Evolutionary conservation across 2,888 invertebrate species (phyloP).

Genomic region (Lucinisca nassula): DNA sequence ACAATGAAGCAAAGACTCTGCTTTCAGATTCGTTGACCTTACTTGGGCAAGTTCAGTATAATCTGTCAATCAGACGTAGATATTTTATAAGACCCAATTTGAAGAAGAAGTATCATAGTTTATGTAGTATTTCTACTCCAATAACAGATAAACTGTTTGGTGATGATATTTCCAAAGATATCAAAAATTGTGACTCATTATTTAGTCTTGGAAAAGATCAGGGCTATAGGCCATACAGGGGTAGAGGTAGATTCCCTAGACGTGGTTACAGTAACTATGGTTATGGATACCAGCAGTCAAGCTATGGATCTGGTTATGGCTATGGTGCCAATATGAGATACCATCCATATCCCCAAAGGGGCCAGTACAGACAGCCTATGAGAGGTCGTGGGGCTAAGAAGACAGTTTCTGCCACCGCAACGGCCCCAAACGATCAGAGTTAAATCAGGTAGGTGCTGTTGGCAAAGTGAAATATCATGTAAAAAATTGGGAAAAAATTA

Average conservation of each 20-base stretch:
- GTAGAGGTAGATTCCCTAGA: not conserved
- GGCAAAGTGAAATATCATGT: constrained; percentile 8
- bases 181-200: constrained; percentile 26
- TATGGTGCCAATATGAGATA: not conserved
- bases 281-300: too few species aligned
- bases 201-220: constrained; percentile 12
- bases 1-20: constrained; percentile 3
- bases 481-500: constrained; percentile 21
- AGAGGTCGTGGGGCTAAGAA: too few species aligned
- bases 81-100: constrained; percentile 33
- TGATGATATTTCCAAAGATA: constrained; percentile 42
- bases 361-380: too few species aligned
- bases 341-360: too few species aligned
- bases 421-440: not conserved
- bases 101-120: constrained; percentile 23
- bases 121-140: constrained; percentile 14
- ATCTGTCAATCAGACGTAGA: constrained; percentile 29
- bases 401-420: not conserved
- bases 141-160: constrained; percentile 25
- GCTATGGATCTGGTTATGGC: not conserved
- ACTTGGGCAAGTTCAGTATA: constrained; percentile 41
- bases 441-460: constrained; percentile 6
- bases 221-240: not conserved
- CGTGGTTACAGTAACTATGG: too few species aligned
- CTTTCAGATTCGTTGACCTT: constrained; percentile 33